These are phyloP conservation scores for Carlito syrichta DNA, from an alignment of 2,113 vertebrate genomes.

Conservation along the genomic window DNA sequence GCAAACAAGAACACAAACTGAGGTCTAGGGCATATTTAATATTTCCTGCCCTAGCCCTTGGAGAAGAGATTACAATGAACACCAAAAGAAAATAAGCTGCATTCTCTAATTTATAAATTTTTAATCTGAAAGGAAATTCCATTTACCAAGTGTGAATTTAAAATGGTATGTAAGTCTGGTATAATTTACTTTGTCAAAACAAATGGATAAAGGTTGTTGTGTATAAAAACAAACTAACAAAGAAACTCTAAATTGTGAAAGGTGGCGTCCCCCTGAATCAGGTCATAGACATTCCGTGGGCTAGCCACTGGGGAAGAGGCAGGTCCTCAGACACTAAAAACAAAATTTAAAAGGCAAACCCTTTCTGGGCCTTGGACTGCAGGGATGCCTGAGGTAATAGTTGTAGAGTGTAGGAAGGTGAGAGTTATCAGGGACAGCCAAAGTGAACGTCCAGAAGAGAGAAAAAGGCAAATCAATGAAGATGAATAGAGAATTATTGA, in stretches of 20 bases:
- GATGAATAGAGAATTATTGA: not conserved
- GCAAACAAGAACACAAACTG: not conserved
- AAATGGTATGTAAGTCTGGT: not conserved
- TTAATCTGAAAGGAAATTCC: not conserved
- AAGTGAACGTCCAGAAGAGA: not conserved
- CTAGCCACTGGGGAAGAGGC: not conserved
- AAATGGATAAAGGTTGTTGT: not conserved
- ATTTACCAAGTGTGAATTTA: not conserved
- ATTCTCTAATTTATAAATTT: not conserved
- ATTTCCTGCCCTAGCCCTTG: not conserved
- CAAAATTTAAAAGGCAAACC: not conserved
- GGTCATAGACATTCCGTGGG: not conserved
- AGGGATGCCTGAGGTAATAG: not conserved
- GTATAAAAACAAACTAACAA: not conserved
- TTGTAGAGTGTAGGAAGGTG: not conserved
- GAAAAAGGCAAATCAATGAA: not conserved
- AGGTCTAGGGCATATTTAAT: not conserved
- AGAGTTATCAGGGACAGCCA: not conserved
- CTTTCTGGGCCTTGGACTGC: not conserved
- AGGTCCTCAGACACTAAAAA: not conserved
- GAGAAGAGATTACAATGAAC: not conserved
- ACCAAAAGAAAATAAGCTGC: not conserved
- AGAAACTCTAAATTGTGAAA: not conserved
- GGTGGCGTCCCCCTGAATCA: too few relatives aligned
- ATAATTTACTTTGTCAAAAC: not conserved